Percentiles rank a stretch among this genome's conserved stretches.
phyloP scores from a whole-genome alignment of 2,888 invertebrate species.

The Acrobasis consociella region DNA sequence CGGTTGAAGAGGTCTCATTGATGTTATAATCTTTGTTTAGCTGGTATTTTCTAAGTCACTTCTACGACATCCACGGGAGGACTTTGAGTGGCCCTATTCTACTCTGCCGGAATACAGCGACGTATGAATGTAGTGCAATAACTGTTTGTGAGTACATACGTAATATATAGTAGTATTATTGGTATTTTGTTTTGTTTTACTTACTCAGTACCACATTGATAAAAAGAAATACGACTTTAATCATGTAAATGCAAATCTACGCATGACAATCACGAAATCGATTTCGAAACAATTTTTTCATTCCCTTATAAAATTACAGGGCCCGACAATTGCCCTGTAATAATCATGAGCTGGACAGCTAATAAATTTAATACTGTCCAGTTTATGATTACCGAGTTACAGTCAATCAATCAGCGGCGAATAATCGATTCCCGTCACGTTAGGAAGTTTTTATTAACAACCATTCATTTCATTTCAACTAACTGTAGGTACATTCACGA shows the following conservation, averaged over 20 bases:
- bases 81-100: too few species aligned
- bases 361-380: neutral
- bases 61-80: too few species aligned
- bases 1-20: too few species aligned
- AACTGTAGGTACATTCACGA: neutral
- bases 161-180: too few species aligned
- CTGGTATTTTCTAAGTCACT: too few species aligned
- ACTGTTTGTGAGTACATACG: too few species aligned
- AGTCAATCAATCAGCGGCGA: conserved; percentile 9
- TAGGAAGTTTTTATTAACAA: conserved; percentile 1
- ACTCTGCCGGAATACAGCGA: too few species aligned
- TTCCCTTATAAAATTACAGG: conserved; percentile 11
- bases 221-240: neutral
- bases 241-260: conserved; percentile 5
- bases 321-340: neutral
- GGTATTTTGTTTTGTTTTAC: too few species aligned
- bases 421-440: conserved; percentile 11
- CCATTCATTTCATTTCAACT: neutral
- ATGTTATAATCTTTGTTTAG: too few species aligned
- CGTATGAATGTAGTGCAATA: too few species aligned
- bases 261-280: neutral
- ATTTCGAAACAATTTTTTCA: neutral
- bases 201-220: neutral
- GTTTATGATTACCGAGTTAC: conserved; percentile 19
- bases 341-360: too few species aligned